A percentile compares a stretch with the other conserved stretches of the same genome.
These are phyloP conservation scores for Morpho deidamia DNA, from an alignment of 2,888 invertebrate genomes.

Conservation along the genomic window DNA sequence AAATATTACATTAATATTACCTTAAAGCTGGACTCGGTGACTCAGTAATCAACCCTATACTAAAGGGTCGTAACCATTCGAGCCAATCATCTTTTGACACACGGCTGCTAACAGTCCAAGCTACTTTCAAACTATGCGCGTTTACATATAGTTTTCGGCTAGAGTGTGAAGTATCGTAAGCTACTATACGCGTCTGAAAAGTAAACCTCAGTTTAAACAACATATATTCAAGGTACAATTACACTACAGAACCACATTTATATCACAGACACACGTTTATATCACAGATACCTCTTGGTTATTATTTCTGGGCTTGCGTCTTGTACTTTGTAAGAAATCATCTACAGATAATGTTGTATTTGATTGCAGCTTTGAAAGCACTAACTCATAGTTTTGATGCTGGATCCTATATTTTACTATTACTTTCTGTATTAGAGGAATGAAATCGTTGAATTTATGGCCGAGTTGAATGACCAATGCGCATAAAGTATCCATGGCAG, in stretches of 20 bases:
- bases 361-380: conserved; percentile 82
- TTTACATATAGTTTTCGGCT: conserved; percentile 91
- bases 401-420: conserved; percentile 88
- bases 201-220: conserved; percentile 11
- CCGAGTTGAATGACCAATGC: conserved; percentile 93
- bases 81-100: conserved; percentile 99
- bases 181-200: conserved; percentile 56
- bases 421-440: conserved; percentile 93
- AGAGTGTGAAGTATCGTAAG: conserved; percentile 82
- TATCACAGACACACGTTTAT: too few species aligned
- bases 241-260: not conserved
- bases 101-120: conserved; percentile 94
- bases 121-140: conserved; percentile 89
- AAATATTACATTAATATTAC: too few species aligned
- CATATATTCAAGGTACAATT: not conserved
- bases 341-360: conserved; percentile 78
- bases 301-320: conserved; percentile 82
- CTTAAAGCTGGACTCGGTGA: conserved; percentile 96
- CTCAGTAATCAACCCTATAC: conserved; percentile 95
- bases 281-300: conserved; percentile 79
- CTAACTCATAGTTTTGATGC: conserved; percentile 87
- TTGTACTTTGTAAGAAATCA: conserved; percentile 81
- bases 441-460: conserved; percentile 93
- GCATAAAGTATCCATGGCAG: conserved; percentile 94
- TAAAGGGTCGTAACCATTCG: conserved; percentile 95